phyloP scores from a whole-genome alignment of 2,113 vertebrate genomes.

The Calidris pugnax region DNA sequence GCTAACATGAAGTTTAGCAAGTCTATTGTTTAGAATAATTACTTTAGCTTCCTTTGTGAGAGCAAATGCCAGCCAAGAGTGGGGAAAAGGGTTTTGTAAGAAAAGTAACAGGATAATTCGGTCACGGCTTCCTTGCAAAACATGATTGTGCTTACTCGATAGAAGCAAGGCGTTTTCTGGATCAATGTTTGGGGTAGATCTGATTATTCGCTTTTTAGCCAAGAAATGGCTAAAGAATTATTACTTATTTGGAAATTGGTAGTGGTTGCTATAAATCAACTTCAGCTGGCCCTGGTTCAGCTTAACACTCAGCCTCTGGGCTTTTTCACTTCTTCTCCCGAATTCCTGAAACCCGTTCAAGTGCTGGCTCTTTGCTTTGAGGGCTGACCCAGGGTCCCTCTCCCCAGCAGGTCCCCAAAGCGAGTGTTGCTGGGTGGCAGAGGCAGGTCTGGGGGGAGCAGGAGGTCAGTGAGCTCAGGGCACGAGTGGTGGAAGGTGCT shows the following conservation, averaged over 20 bases:
- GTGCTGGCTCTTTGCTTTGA: not conserved
- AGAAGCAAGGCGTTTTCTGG: not conserved
- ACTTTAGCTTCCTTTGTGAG: not conserved
- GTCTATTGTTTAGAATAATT: not conserved
- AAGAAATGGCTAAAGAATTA: not conserved
- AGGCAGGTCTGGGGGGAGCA: not conserved
- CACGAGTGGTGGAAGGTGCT: not conserved
- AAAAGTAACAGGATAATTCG: not conserved
- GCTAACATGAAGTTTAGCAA: not conserved
- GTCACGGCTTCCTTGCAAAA: not conserved
- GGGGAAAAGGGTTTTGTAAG: not conserved
- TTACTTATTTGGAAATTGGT: not conserved
- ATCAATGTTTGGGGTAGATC: not conserved
- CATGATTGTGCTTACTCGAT: not conserved
- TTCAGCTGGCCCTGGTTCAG: not conserved
- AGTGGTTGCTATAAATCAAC: not conserved
- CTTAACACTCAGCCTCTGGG: not conserved
- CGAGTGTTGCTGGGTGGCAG: not conserved
- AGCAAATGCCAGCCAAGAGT: not conserved
- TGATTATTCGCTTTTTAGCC: not conserved
- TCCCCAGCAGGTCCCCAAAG: not conserved
- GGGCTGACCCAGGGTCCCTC: not conserved
- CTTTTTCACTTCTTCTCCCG: not conserved
- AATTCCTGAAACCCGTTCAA: not conserved
- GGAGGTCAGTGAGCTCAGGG: not conserved